phyloP scores from a whole-genome alignment of 2,888 invertebrate genomes.

The Dynastes tityus region DNA sequence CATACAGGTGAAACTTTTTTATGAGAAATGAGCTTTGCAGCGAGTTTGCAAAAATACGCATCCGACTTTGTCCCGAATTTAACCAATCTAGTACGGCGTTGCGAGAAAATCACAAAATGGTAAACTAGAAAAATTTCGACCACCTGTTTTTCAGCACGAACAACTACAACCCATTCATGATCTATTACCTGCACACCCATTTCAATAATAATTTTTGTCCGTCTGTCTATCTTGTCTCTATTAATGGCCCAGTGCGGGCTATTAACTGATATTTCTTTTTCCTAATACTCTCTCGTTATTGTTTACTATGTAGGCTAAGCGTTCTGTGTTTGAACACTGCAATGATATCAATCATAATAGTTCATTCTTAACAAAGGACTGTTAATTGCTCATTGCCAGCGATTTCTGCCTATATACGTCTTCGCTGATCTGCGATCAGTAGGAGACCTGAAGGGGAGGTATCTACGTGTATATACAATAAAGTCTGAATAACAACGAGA shows the following conservation, averaged over 20 bases:
- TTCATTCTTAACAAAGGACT: constrained; percentile 49
- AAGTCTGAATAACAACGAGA: constrained; percentile 32
- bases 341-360: constrained; percentile 51
- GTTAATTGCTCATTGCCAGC: constrained; percentile 46
- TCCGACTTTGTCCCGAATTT: constrained; percentile 13
- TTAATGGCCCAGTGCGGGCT: constrained; percentile 42
- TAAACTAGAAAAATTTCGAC: constrained; percentile 42
- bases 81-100: constrained; percentile 10
- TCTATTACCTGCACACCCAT: constrained; percentile 49
- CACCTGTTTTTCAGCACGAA: constrained; percentile 50
- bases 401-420: constrained; percentile 18
- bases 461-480: no score
- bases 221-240: constrained; percentile 44
- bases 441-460: constrained; percentile 8
- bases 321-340: constrained; percentile 45
- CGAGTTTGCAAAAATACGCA: not conserved
- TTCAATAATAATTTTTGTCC: constrained; percentile 49
- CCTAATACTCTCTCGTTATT: constrained; percentile 44
- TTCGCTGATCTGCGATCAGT: constrained; percentile 30
- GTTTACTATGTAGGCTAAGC: constrained; percentile 52
- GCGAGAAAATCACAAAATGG: constrained; percentile 8
- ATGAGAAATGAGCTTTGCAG: constrained; percentile 11
- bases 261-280: constrained; percentile 46
- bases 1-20: constrained; percentile 39
- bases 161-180: constrained; percentile 49